A percentile compares a stretch with the other conserved stretches of the same genome.
These are phyloP conservation scores for Trissolcus basalis DNA, from an alignment of 1,140 invertebrate genomes.

Conservation along the genomic window DNA sequence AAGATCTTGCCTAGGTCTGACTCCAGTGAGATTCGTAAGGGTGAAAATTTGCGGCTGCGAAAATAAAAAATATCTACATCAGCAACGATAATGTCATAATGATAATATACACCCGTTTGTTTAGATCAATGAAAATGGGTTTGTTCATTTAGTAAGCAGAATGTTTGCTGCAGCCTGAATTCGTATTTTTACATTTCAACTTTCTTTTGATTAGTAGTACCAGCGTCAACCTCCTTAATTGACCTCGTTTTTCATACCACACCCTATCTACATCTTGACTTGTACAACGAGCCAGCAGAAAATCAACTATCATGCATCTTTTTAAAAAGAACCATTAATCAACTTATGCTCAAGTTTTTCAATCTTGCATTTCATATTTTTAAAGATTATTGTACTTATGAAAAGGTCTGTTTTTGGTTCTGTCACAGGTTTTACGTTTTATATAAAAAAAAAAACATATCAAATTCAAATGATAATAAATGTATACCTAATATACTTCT, in stretches of 20 bases:
- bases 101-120: no score
- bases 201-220: constrained; percentile 54
- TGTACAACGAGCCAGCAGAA: constrained; percentile 16
- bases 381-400: constrained; percentile 2
- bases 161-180: constrained; percentile 23
- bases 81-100: no score
- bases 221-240: constrained; percentile 49
- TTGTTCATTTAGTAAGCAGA: no score
- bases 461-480: no score
- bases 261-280: constrained; percentile 49
- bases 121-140: no score
- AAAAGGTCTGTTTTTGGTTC: background rate
- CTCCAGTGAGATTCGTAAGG: constrained; percentile 87
- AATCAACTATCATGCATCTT: constrained; percentile 46
- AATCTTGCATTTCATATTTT: constrained; percentile 26
- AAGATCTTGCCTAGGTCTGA: constrained; percentile 89
- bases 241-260: constrained; percentile 59
- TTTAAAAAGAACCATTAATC: constrained; percentile 38
- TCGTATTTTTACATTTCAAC: constrained; percentile 46
- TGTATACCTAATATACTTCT: no score
- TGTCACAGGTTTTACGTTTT: no score
- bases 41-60: constrained; percentile 91
- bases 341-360: constrained; percentile 29
- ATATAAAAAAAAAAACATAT: no score
- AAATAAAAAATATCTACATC: constrained; percentile 57